These are phyloP conservation scores for Chromobotia macracanthus DNA, from an alignment of 2,797 vertebrate genomes.

Conservation along the genomic window DNA sequence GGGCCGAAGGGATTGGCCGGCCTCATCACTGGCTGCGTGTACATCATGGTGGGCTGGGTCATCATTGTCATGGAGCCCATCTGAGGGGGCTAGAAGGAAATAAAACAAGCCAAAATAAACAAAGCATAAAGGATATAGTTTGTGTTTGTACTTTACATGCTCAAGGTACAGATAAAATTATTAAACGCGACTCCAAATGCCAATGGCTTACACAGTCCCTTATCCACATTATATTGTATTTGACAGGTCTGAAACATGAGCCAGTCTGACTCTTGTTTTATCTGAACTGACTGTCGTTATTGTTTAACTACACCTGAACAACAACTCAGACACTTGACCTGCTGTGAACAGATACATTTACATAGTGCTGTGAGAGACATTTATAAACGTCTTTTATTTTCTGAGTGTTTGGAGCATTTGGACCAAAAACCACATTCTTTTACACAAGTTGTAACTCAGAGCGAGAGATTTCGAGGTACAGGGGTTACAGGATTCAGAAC, in stretches of 20 bases:
- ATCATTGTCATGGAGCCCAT: conserved; percentile 90
- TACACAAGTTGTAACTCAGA: not conserved
- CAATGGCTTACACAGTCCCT: not conserved
- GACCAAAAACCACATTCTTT: not conserved
- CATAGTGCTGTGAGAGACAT: not conserved
- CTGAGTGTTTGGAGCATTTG: not conserved
- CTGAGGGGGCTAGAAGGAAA: conserved; percentile 79
- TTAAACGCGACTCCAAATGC: not conserved
- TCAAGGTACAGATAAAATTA: no score
- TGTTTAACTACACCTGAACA: conserved; percentile 47
- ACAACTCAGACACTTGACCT: not conserved
- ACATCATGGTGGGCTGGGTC: conserved; percentile 94
- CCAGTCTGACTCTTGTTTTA: conserved; percentile 3
- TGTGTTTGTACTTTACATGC: no score
- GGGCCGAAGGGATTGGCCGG: conserved; percentile 91
- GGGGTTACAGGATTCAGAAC: not conserved
- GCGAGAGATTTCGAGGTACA: not conserved
- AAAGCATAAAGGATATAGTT: not conserved
- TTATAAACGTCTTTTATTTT: not conserved
- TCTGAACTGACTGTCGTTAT: conserved; percentile 41
- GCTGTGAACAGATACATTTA: not conserved
- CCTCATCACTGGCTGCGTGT: conserved; percentile 92
- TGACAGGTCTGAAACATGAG: conserved; percentile 8
- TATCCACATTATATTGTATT: not conserved
- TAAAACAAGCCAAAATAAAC: not conserved